Evolutionary conservation across 2,797 vertebrate species (phyloP).

Genomic region (Catharus ustulatus): DNA sequence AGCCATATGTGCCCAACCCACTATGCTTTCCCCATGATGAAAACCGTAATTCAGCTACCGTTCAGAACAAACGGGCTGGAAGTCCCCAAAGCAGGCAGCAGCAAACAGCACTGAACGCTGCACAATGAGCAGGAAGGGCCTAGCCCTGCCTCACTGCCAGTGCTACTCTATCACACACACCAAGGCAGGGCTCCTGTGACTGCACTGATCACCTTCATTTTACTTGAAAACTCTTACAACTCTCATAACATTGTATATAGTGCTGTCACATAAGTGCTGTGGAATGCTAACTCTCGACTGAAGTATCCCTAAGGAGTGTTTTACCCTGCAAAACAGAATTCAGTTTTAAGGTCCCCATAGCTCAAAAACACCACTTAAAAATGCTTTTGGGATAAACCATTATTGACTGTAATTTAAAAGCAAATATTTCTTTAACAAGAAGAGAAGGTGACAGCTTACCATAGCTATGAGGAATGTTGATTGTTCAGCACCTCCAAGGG

Average conservation of each 20-base stretch:
- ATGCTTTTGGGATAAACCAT: neutral
- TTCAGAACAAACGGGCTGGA: neutral
- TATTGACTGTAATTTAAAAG: neutral
- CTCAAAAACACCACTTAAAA: neutral
- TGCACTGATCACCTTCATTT: neutral
- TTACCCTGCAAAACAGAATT: neutral
- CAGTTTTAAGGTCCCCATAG: neutral
- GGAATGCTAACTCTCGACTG: neutral
- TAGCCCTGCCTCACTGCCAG: neutral
- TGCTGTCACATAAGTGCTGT: neutral
- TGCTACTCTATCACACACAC: neutral
- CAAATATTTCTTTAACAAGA: neutral
- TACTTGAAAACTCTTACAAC: neutral
- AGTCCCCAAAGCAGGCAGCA: too few relatives aligned
- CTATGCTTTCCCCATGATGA: neutral
- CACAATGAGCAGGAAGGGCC: neutral
- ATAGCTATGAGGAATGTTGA: neutral
- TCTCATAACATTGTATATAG: neutral
- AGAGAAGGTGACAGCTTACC: neutral
- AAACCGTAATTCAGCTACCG: neutral
- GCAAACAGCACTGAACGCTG: fast-evolving
- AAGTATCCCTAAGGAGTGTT: neutral
- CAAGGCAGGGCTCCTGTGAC: neutral
- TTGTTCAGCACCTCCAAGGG: neutral
- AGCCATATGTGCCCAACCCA: fast-evolving